Base-by-base conservation (phyloP, 2,797 vertebrate genomes). In the Enteromius viviparus region DNA sequence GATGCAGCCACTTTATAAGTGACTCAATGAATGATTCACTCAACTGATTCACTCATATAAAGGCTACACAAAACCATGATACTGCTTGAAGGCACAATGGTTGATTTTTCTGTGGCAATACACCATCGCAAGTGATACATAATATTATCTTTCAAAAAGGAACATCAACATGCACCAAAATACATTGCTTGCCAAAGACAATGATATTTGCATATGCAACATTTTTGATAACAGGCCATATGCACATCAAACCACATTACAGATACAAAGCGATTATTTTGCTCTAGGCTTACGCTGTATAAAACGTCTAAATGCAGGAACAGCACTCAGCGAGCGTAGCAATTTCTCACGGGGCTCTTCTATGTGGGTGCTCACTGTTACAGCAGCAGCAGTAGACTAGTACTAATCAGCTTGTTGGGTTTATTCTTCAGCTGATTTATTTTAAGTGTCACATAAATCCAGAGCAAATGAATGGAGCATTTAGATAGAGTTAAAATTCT, bases 401-500 rank as follows among this genome's bases (percentile, higher is more conserved):
- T 91, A 88, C 90, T 92, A 91, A 92, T 92, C 91, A 92, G 90
- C 85, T 86, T 81, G 8, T 78, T 71, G 72, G 84, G 89, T 85
- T 91, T 90, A 89, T 92, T 90, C 89, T 91, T 92, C 90, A 89
- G 47, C 83, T 92, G 91, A 93, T 92, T 89, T 91, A 92, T 93
- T 91, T 90, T 51, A 82, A 87, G 83, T 91, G 91, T 92, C 91
- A 85, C 81, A 90, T 87, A 88, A 91, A 93, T 91, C 90, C 87
- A 51, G 88, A 84, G 51, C 83, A 88, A 93, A 89, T 91, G 90
- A 93, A 90, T 85, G 80, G 80, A 89, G 87, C 91, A 86, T 93
- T 94, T 95, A 93, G 89, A 91, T 90, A 89, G 91, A 91, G 90
- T 93, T 91, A 88, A 91, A 92, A 91, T 91, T 84, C 92, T 91